Evolutionary conservation across 2,113 vertebrate species (phyloP).

Genomic region (Speoplatyrhinus poulsoni): DNA sequence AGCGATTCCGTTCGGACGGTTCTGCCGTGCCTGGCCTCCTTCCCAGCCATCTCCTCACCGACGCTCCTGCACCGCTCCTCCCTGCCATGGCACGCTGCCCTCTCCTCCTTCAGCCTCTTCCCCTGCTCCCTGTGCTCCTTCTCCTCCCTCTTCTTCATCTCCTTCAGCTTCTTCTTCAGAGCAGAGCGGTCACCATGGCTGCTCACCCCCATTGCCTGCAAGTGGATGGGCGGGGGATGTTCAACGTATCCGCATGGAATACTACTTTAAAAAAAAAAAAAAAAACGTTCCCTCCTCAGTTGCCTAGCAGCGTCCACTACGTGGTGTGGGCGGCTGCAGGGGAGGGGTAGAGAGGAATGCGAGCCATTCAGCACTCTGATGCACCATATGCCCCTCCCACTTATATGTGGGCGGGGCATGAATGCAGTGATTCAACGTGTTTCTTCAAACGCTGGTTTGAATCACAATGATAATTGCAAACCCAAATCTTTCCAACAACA

Average conservation of each 20-base stretch:
- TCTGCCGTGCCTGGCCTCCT: slow-evolving; percentile 12
- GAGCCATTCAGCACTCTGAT: too few relatives aligned
- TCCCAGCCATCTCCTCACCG: slow-evolving; percentile 9
- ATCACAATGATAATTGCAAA: too few relatives aligned
- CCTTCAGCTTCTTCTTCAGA: slow-evolving; percentile 72
- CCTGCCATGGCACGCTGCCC: slow-evolving; percentile 6
- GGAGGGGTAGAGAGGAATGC: not conserved
- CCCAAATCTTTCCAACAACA: too few relatives aligned
- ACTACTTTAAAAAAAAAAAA: too few relatives aligned
- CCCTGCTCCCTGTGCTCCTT: slow-evolving; percentile 50
- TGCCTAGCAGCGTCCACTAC: too few relatives aligned
- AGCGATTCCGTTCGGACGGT: slow-evolving; percentile 61
- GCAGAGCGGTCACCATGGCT: slow-evolving; percentile 71
- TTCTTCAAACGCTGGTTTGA: too few relatives aligned
- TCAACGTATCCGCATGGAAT: too few relatives aligned
- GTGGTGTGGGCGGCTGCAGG: not conserved
- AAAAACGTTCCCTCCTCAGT: too few relatives aligned
- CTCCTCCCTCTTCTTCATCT: slow-evolving; percentile 65
- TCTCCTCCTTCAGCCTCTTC: slow-evolving; percentile 45
- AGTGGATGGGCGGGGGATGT: not conserved
- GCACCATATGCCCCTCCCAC: too few relatives aligned
- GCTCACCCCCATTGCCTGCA: slow-evolving; percentile 82
- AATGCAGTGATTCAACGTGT: too few relatives aligned
- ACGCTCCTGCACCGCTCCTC: slow-evolving; percentile 24
- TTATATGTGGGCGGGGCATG: too few relatives aligned